Percentiles rank a stretch among this genome's conserved stretches.
These are phyloP conservation scores for Cisticola juncidis DNA, from an alignment of 2,113 vertebrate genomes.

Conservation along the genomic window DNA sequence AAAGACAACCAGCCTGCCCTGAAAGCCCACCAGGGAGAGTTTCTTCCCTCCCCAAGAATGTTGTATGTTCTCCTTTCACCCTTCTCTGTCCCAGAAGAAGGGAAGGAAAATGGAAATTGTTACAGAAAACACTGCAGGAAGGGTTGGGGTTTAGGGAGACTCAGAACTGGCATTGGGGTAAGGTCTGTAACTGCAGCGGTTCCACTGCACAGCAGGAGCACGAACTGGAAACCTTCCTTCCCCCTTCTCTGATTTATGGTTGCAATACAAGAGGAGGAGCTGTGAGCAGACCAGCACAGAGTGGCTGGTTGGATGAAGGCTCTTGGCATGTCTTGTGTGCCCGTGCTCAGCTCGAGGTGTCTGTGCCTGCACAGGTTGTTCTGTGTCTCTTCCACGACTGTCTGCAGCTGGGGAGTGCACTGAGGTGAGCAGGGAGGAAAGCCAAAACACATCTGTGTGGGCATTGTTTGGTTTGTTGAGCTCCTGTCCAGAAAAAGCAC, in stretches of 20 bases:
- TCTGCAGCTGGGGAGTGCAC: background rate
- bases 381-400: background rate
- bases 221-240: background rate
- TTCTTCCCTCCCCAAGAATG: background rate
- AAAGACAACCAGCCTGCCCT: background rate
- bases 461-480: background rate
- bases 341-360: fast-evolving
- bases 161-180: background rate
- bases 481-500: background rate
- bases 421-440: background rate
- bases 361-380: background rate
- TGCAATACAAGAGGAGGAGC: background rate
- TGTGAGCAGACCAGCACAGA: background rate
- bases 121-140: background rate
- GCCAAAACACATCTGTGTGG: background rate
- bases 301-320: background rate
- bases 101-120: background rate
- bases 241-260: background rate
- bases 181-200: background rate
- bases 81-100: background rate
- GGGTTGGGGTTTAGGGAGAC: background rate
- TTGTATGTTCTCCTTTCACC: background rate
- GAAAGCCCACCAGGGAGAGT: background rate
- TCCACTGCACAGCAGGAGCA: background rate
- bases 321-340: background rate